These are phyloP conservation scores for Ennomos erosarius DNA, from an alignment of 2,888 invertebrate species.

Conservation along the genomic window DNA sequence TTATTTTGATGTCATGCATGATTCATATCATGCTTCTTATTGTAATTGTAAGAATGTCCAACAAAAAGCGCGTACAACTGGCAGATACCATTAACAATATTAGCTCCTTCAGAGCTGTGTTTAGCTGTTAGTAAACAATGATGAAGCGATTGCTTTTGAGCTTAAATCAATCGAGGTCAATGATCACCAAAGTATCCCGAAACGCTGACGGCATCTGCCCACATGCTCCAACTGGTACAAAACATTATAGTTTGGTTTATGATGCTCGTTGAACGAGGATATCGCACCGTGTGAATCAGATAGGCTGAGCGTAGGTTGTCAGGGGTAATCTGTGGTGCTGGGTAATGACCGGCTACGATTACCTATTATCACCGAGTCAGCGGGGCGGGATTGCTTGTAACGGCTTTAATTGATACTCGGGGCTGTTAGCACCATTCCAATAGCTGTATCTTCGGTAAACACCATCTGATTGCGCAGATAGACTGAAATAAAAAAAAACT, in stretches of 20 bases:
- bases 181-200: constrained; percentile 21
- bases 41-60: too few species aligned
- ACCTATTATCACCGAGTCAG: constrained; percentile 9
- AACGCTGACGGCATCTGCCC: constrained; percentile 43
- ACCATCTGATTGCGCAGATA: too few species aligned
- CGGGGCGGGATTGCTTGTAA: constrained; percentile 10
- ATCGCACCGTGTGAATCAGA: constrained; percentile 58
- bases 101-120: too few species aligned
- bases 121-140: neutral
- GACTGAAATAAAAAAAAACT: neutral
- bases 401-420: constrained; percentile 13
- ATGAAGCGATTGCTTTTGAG: neutral
- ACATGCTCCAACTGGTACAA: constrained; percentile 42
- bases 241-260: constrained; percentile 51
- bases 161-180: neutral
- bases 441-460: constrained; percentile 7
- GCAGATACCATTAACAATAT: too few species aligned
- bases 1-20: constrained; percentile 22
- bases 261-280: constrained; percentile 47
- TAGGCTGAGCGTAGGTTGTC: constrained; percentile 40
- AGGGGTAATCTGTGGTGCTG: constrained; percentile 34
- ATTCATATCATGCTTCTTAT: constrained; percentile 18
- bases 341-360: constrained; percentile 44
- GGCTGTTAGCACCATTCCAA: constrained; percentile 6
- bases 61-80: too few species aligned